phyloP scores from a whole-genome alignment of 2,888 invertebrate species.

The Melanostoma scalare region DNA sequence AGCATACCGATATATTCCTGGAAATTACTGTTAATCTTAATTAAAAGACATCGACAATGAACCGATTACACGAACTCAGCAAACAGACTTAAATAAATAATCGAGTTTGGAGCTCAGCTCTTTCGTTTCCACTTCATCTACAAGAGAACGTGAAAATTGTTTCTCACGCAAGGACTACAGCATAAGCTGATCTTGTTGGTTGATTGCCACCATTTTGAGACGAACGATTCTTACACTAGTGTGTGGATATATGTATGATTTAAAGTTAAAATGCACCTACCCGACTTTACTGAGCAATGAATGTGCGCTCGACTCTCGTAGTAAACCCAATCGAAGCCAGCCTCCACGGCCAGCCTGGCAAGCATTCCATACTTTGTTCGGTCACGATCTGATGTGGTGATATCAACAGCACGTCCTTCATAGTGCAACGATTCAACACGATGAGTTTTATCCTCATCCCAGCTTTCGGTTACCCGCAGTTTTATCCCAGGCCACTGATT shows the following conservation, averaged over 20 bases:
- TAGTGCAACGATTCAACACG: conserved; percentile 93
- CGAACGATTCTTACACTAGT: not conserved
- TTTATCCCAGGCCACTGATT: conserved; percentile 98
- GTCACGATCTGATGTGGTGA: conserved; percentile 96
- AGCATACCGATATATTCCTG: conserved; percentile 29
- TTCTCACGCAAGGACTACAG: conserved; percentile 36
- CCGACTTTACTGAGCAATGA: conserved; percentile 98
- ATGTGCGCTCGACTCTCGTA: conserved; percentile 97
- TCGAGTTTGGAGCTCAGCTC: conserved; percentile 61
- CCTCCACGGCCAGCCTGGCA: conserved; percentile 96
- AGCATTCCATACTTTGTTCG: conserved; percentile 97
- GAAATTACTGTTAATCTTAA: conserved; percentile 69
- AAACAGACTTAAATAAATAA: conserved; percentile 36
- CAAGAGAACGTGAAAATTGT: conserved; percentile 53
- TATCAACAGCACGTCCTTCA: conserved; percentile 97
- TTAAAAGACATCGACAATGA: conserved; percentile 56
- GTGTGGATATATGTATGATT: conserved; percentile 45
- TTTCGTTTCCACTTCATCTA: conserved; percentile 43
- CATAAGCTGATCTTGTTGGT: conserved; percentile 49
- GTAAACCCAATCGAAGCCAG: conserved; percentile 99
- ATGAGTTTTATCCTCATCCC: conserved; percentile 93
- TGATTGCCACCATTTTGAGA: conserved; percentile 71
- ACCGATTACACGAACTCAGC: conserved; percentile 1
- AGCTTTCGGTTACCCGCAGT: conserved; percentile 96
- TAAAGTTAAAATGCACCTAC: conserved; percentile 83